A percentile compares a stretch with the other conserved stretches of the same genome.
phyloP scores from a whole-genome alignment of 2,888 invertebrate species.

The Luffia ferchaultella region DNA sequence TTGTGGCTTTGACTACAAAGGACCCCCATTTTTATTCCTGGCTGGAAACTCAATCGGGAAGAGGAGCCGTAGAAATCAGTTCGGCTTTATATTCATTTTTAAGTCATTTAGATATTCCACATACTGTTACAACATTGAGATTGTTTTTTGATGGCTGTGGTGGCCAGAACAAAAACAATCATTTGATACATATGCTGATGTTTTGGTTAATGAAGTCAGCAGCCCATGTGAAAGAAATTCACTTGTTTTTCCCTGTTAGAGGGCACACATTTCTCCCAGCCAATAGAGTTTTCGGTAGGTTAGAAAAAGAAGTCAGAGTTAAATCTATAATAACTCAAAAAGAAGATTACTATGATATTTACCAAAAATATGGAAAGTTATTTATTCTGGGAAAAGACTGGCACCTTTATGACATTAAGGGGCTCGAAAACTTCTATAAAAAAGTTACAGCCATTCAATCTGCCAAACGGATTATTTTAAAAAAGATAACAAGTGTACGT shows the following conservation, averaged over 20 bases:
- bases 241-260: background rate
- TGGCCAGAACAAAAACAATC: background rate
- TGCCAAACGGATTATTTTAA: background rate
- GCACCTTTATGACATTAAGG: background rate
- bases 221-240: background rate
- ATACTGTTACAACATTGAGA: background rate
- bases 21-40: too few relatives aligned
- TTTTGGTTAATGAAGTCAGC: background rate
- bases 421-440: background rate
- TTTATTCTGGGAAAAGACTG: background rate
- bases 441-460: background rate
- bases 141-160: background rate
- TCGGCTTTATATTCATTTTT: background rate
- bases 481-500: background rate
- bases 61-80: too few relatives aligned
- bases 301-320: background rate
- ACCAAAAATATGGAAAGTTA: background rate
- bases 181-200: background rate
- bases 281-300: background rate
- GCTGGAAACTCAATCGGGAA: too few relatives aligned
- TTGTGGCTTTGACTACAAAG: too few relatives aligned
- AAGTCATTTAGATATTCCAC: background rate
- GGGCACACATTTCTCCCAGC: background rate
- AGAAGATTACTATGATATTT: background rate
- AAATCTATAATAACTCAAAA: background rate